Base-by-base conservation (phyloP, 2,888 invertebrate species). In the Eupsilia transversa region DNA sequence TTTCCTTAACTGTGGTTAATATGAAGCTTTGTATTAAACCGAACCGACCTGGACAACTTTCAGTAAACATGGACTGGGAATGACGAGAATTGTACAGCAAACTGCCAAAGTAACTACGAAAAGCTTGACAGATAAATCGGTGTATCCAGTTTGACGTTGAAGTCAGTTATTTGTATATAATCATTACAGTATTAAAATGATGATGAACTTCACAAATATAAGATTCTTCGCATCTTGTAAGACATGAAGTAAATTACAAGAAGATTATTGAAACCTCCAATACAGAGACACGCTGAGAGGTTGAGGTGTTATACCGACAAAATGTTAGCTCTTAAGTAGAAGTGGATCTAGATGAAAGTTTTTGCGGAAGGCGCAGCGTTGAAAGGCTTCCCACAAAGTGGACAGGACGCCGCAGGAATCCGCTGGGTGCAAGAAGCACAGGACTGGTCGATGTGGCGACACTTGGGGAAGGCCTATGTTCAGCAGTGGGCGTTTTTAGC, bases 1-100 rank as follows among this genome's bases (percentile, higher is more conserved):
- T 87, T 88, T 87, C 88, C 87, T 88, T 67, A 38, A 79, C 54
- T 57, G 23, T 52, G 4, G 35, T 69, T 46, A 33, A 63, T 54
- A 52, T 63, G 1, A 52, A 54, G n/a, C 30, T 38, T 43, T 43
- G 9, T 46, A 12, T 12, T n/a, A 60, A 5, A 23, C n/a, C 3
- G 7, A 43, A 33, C 20, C 46, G 7, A 46, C 2, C 46, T 46
- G 46, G 20, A 46, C 20, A 20, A 20, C 2, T 46, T 38, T 75
- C 12, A 43, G 6, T 35, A 5, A 20, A 49, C 2, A 23, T 27
- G 10, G 2, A n/a, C 5, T 20, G 3, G 12, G 14, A 23, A 27
- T 27, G 10, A 23, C 4, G 46, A 20, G 20, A 46, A 3, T 17
- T 20, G 7, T 46, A 7, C 46, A 23, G 23, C 20, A 46, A 46